A percentile compares a stretch with the other conserved stretches of the same genome.
Conservation (phyloP, 1,140 invertebrate genomes). For the Manduca sexta region DNA sequence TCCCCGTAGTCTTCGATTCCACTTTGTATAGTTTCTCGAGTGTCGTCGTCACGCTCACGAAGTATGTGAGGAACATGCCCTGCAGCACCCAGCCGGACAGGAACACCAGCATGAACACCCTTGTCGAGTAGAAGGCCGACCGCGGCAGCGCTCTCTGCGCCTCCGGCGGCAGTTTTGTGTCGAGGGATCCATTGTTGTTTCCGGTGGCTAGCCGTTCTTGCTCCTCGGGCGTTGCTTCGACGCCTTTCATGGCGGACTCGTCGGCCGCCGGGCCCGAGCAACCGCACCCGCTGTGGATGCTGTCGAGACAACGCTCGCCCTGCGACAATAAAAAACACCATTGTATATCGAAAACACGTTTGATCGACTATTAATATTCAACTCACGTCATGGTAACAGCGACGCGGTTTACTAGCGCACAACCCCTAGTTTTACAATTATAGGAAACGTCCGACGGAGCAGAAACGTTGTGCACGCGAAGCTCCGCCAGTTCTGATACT, state of each 20-base stretch:
- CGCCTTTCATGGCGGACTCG: conserved; percentile 62
- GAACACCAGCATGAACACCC: conserved; percentile 90
- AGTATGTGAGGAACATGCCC: conserved; percentile 96
- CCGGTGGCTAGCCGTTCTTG: conserved; percentile 62
- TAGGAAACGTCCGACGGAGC: conserved; percentile 20
- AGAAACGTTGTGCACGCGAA: conserved; percentile 38
- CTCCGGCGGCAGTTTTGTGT: conserved; percentile 46
- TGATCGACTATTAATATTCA: not conserved
- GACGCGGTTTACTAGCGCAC: conserved; percentile 13
- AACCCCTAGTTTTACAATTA: conserved; percentile 21
- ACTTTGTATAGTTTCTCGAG: conserved; percentile 97
- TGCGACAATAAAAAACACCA: conserved; percentile 42
- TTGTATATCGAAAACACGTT: not conserved
- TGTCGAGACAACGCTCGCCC: conserved; percentile 45
- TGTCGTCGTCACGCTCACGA: conserved; percentile 96
- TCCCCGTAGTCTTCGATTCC: conserved; percentile 94
- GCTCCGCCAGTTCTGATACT: conserved; percentile 19
- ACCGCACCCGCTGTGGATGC: conserved; percentile 40
- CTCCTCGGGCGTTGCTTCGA: conserved; percentile 64
- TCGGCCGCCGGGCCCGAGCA: conserved; percentile 45
- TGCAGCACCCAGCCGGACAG: conserved; percentile 92
- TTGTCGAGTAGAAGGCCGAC: conserved; percentile 86
- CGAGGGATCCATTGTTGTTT: conserved; percentile 66
- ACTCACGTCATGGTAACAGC: conserved; percentile 53
- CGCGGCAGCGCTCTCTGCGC: conserved; percentile 26